Evolutionary conservation across 1,140 invertebrate genomes (phyloP).

Genomic region (Forficula auricularia): DNA sequence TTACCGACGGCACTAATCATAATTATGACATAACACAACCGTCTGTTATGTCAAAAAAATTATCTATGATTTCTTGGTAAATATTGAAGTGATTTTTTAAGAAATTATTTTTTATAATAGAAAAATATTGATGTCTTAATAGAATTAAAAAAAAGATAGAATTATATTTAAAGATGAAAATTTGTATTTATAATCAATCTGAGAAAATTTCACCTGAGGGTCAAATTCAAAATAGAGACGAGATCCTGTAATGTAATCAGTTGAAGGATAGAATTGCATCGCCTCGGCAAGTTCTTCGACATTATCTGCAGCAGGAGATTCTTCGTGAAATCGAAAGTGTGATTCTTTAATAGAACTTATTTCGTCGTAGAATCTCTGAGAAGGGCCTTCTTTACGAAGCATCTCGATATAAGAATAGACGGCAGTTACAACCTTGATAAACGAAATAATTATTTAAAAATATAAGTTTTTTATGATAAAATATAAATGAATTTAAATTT

Average conservation of each 20-base stretch:
- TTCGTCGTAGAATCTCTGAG: slow-evolving; percentile 55
- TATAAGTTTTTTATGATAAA: too few relatives aligned
- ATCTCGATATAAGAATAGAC: slow-evolving; percentile 60
- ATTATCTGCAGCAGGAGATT: slow-evolving; percentile 51
- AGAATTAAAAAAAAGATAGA: too few relatives aligned
- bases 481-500: background rate
- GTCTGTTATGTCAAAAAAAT: too few relatives aligned
- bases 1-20: too few relatives aligned
- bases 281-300: slow-evolving; percentile 58
- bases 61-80: too few relatives aligned
- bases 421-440: slow-evolving; percentile 38
- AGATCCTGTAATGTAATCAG: slow-evolving; percentile 59
- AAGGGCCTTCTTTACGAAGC: slow-evolving; percentile 37
- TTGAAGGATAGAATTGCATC: slow-evolving; percentile 60
- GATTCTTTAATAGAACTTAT: slow-evolving; percentile 53
- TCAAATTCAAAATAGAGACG: slow-evolving; percentile 63
- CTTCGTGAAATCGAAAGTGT: slow-evolving; percentile 49
- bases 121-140: too few relatives aligned
- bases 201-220: slow-evolving; percentile 32
- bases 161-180: too few relatives aligned
- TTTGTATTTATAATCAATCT: too few relatives aligned
- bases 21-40: too few relatives aligned
- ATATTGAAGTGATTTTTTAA: too few relatives aligned
- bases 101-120: too few relatives aligned
- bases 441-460: too few relatives aligned